Evolutionary conservation across 2,113 vertebrate genomes (phyloP).

Genomic region (Sinocyclocheilus grahami): DNA sequence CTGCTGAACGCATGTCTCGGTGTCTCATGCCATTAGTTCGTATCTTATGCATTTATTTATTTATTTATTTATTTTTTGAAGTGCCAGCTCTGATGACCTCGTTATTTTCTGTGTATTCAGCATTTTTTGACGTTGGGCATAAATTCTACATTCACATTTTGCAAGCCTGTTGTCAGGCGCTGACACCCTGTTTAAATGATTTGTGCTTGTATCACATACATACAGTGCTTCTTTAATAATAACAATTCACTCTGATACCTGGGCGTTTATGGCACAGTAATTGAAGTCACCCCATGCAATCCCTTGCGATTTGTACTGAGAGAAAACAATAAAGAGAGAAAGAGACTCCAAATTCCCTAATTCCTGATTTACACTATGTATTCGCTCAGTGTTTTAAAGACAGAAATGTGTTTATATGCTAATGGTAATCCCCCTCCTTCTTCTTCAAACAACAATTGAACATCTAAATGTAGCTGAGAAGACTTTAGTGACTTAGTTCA

Average conservation of each 20-base stretch:
- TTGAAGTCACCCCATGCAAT: slow-evolving; percentile 32
- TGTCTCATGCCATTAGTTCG: not conserved
- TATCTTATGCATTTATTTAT: no score
- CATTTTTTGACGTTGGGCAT: not conserved
- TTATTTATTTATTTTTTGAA: not conserved
- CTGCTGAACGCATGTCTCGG: not conserved
- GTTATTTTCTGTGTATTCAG: not conserved
- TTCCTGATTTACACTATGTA: slow-evolving; percentile 2
- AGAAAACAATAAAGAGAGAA: not conserved
- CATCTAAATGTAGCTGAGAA: slow-evolving; percentile 40
- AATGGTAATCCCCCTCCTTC: slow-evolving; percentile 24
- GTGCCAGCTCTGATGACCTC: not conserved
- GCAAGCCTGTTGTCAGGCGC: not conserved
- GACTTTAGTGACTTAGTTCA: slow-evolving; percentile 34
- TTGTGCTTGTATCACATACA: slow-evolving; percentile 26
- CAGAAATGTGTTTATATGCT: slow-evolving; percentile 29
- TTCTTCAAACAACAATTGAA: slow-evolving; percentile 19
- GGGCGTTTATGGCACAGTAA: slow-evolving; percentile 27
- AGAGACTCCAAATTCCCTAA: not conserved
- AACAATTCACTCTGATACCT: slow-evolving; percentile 17
- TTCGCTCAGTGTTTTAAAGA: not conserved
- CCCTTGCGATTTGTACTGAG: slow-evolving; percentile 27
- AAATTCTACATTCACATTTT: not conserved
- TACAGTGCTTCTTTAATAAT: slow-evolving; percentile 44
- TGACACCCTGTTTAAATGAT: slow-evolving; percentile 35